Base-by-base conservation (phyloP, 2,888 invertebrate genomes). In the Aplocera efformata region DNA sequence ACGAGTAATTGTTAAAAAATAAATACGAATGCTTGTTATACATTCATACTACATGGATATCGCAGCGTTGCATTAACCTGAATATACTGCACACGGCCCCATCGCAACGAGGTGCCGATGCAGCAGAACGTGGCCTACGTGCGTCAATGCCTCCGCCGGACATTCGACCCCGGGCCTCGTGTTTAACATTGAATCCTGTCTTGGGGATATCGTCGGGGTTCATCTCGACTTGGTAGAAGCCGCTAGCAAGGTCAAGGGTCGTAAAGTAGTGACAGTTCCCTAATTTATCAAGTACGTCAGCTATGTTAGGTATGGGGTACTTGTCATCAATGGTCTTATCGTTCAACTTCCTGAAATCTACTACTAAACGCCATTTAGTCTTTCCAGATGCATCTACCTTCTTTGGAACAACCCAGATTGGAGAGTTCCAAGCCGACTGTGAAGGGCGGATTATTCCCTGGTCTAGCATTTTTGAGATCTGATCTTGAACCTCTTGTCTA, bases 231-330 rank as follows among this genome's bases (percentile, higher is more conserved):
- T 35, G 43, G 10, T 50, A 34, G 23, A 43, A 46, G 0, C 49
- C 42, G 8, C 42, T 39, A 7, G 49, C 42, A 1, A 49, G 10
- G n/a, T 58, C 58, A n/a, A 56, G 23, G 0, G 54, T 50, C 0
- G 41, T 52, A 21, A 58, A 56, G 29, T 59, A 58, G 13, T 52
- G 48, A 1, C 47, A 52, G 11, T 43, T 48, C 8, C 51, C 52
- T 30, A 58, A 23, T 32, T 55, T 60, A 24, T 58, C 58, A 1
- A 58, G 30, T 3, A 61, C 41, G 24, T 63, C 58, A 1, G 29
- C 29, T 3, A 58, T 63, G 10, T 57, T 58, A 0, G 56, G 56
- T 1, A 61, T 52, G 0, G 58, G 59, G 25, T 57, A 60, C 39
- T 51, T 53, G 9, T 56, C 54, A 6, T 55, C 49, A 6, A 54